Percentiles rank a stretch among this genome's conserved stretches.
Conservation (phyloP, 2,113 vertebrate genomes). For the Petaurus breviceps region DNA sequence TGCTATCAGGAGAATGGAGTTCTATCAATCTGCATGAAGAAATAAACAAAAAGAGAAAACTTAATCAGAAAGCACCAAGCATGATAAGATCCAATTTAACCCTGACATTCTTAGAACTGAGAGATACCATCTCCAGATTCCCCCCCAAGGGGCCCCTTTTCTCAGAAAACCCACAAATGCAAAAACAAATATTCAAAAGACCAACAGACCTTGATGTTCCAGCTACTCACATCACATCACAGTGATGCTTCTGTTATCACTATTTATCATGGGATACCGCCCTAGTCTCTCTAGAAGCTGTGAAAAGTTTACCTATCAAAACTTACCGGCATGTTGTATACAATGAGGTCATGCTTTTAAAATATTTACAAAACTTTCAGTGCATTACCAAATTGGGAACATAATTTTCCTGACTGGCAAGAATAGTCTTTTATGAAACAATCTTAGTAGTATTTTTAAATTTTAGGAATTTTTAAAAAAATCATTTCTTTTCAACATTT, state of each 20-base stretch:
- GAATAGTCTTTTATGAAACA: not conserved
- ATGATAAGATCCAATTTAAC: constrained; percentile 17
- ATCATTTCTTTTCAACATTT: not conserved
- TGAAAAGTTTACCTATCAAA: constrained; percentile 13
- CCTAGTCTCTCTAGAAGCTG: constrained; percentile 45
- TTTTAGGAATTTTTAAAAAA: not conserved
- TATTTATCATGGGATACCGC: not conserved
- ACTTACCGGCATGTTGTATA: not conserved
- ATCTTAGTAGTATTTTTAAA: not conserved
- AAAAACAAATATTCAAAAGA: constrained; percentile 44
- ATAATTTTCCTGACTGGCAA: constrained; percentile 56
- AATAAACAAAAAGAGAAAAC: constrained; percentile 16
- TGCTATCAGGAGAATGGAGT: constrained; percentile 95
- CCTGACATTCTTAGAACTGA: constrained; percentile 44
- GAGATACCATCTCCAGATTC: constrained; percentile 41
- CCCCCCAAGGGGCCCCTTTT: constrained; percentile 15
- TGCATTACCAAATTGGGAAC: constrained; percentile 35
- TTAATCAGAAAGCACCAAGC: constrained; percentile 37
- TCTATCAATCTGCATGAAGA: constrained; percentile 90
- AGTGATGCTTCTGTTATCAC: not conserved
- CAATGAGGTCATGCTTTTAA: constrained; percentile 2
- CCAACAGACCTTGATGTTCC: constrained; percentile 1
- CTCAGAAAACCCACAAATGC: constrained; percentile 50
- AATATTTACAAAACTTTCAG: constrained; percentile 37
- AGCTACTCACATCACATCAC: constrained; percentile 3